Evolutionary conservation across 2,113 vertebrate genomes (phyloP), one percentile per base, ranked within the genome.

Genomic region (Ancistrus triradiatus): DNA sequence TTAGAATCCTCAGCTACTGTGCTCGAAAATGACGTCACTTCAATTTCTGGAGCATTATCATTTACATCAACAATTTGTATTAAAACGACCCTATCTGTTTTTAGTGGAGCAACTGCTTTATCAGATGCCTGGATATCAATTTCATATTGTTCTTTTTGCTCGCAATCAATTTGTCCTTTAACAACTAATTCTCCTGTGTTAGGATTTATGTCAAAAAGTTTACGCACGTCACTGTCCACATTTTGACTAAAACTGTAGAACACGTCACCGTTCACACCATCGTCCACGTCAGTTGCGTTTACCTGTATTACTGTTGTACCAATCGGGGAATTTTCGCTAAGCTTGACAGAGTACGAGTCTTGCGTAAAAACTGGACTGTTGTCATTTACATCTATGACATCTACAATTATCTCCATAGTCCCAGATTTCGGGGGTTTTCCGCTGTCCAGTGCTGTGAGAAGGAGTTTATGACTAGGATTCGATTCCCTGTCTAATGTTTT

Each of bases 21-120:
- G 38, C 83, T 91, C 28, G 91, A 90, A 59, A 91, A 63, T n/a
- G 89, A 90, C 0, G 86, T 91, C 51, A 93, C 78, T 31, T 88
- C 75, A 59, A 93, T 88, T 46, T 91, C 87, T 3, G 91, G 92
- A 2, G 79, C 80, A 2, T 93, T 93, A 21, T 82, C 80, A 47
- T 81, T 82, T 4, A 78, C n/a, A 37, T 82, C 80, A 10, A 73
- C 21, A 2, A 82, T 63, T 50, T 75, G 69, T 38, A 80, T 70
- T 7, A 47, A 69, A 1, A 82, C 37, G 18, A 4, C 80, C 17
- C 77, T 76, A 18, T 78, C 67, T 10, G 65, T 27, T 31, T n/a
- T 65, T 15, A 63, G 50, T 1, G 79, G 75, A 27, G 24, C 28
- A 5, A 0, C 1, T 6, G 77, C 77, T 64, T 63, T 76, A 19